Evolutionary conservation across 2,888 invertebrate genomes (phyloP).

Genomic region (Nephrotoma appendiculata): DNA sequence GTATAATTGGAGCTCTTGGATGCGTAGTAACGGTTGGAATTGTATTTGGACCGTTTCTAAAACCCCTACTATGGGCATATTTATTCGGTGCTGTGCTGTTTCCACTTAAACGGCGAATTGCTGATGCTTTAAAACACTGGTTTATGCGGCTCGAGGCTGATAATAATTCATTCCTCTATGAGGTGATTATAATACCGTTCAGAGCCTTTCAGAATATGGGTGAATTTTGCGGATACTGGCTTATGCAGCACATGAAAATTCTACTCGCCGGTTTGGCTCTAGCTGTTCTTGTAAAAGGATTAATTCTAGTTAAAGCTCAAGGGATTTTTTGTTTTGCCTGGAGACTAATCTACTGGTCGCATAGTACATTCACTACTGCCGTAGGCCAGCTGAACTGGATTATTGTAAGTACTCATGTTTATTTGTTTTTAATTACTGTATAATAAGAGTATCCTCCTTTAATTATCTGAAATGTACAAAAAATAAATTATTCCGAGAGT

Average conservation of each 20-base stretch:
- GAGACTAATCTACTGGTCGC: conserved; percentile 27
- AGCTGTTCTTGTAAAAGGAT: conserved; percentile 19
- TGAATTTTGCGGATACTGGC: conserved; percentile 54
- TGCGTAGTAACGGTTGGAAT: conserved; percentile 53
- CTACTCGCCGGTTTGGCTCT: conserved; percentile 33
- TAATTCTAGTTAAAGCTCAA: conserved; percentile 44
- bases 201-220: conserved; percentile 61
- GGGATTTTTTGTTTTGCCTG: conserved; percentile 39
- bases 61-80: conserved; percentile 90
- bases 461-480: background rate
- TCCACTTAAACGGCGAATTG: conserved; percentile 76
- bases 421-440: background rate
- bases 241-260: conserved; percentile 50
- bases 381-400: conserved; percentile 6
- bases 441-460: background rate
- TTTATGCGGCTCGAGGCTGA: conserved; percentile 52
- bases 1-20: conserved; percentile 26
- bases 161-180: conserved; percentile 47
- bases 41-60: conserved; percentile 80
- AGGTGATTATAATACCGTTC: conserved; percentile 49
- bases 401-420: conserved; percentile 8
- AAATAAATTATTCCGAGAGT: background rate
- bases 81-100: conserved; percentile 95
- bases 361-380: conserved; percentile 22
- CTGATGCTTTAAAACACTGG: conserved; percentile 65